Evolutionary conservation across 2,797 vertebrate species (phyloP).

Genomic region (Buceros bicornis): DNA sequence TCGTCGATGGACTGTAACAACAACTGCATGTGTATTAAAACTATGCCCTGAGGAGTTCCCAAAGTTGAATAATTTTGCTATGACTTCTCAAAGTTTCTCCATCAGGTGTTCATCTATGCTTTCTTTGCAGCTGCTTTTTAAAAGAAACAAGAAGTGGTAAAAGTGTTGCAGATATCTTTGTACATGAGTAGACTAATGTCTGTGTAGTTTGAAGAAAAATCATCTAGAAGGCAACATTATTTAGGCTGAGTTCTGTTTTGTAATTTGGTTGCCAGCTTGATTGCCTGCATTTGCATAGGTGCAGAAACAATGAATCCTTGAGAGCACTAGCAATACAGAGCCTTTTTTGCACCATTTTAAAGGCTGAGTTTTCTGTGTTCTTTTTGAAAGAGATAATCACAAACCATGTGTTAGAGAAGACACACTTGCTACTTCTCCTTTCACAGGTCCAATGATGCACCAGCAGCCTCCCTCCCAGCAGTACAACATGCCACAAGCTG

Average conservation of each 20-base stretch:
- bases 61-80: not conserved
- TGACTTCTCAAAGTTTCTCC: not conserved
- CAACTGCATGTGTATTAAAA: not conserved
- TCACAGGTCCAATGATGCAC: constrained; percentile 96
- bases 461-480: constrained; percentile 97
- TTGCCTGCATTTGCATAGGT: not conserved
- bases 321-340: not conserved
- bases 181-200: not conserved
- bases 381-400: not conserved
- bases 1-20: not conserved
- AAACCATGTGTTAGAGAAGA: accelerated
- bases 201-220: not conserved
- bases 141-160: not conserved
- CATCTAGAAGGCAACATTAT: not conserved
- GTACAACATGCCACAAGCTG: constrained; percentile 94
- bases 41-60: not conserved
- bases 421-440: not conserved
- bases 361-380: not conserved
- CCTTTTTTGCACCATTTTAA: not conserved
- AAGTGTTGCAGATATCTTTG: not conserved
- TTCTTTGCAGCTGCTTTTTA: not conserved
- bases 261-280: not conserved
- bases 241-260: not conserved
- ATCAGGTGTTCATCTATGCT: not conserved
- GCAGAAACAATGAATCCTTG: not conserved